These are phyloP conservation scores for Rhaphigaster nebulosa DNA, from an alignment of 2,888 invertebrate species.

Conservation along the genomic window DNA sequence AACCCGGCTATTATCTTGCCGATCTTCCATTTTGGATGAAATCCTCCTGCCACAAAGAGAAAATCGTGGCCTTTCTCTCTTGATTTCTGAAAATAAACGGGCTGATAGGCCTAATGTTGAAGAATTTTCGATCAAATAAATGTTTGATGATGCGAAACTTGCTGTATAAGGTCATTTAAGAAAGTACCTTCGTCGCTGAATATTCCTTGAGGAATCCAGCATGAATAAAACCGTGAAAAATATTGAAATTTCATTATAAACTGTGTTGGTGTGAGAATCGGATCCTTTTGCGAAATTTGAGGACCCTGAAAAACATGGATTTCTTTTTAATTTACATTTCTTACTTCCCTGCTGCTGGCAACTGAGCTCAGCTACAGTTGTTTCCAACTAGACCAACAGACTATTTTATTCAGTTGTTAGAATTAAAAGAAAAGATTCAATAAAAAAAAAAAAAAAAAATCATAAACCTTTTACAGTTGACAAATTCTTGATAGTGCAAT, in stretches of 20 bases:
- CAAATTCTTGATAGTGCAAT: too few relatives aligned
- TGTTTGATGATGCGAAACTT: not conserved
- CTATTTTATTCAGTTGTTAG: too few relatives aligned
- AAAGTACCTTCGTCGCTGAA: not conserved
- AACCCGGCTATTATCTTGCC: not conserved
- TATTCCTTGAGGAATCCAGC: not conserved
- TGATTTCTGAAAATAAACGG: slow-evolving; percentile 3
- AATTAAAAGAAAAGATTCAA: too few relatives aligned
- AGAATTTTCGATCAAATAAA: slow-evolving; percentile 25
- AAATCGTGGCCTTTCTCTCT: slow-evolving; percentile 15
- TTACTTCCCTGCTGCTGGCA: not conserved
- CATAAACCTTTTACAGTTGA: too few relatives aligned
- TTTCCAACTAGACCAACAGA: not conserved
- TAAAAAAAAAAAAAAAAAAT: too few relatives aligned
- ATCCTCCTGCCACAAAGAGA: slow-evolving; percentile 16
- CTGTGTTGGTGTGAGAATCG: not conserved
- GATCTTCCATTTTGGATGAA: not conserved
- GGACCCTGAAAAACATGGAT: too few relatives aligned
- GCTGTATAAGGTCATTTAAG: slow-evolving; percentile 12
- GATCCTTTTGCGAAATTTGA: not conserved
- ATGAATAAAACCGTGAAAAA: slow-evolving; percentile 22
- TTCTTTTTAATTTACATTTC: too few relatives aligned
- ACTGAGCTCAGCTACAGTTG: not conserved
- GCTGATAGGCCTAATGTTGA: not conserved
- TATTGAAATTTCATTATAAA: not conserved